phyloP scores from a whole-genome alignment of 2,888 invertebrate genomes.

The Drosophila dives region DNA sequence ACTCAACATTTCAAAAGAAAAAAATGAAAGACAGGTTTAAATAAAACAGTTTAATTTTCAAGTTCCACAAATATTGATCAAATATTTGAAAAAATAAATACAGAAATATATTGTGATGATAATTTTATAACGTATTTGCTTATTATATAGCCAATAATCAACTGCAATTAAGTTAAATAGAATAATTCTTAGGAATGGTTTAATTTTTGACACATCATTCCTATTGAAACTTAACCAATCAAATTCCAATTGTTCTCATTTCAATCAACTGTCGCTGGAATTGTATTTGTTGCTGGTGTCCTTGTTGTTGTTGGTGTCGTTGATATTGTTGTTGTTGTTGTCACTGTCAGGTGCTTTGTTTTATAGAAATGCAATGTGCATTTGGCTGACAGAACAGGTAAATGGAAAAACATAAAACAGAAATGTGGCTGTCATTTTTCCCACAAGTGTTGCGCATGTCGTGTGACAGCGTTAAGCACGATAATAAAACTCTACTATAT shows the following conservation, averaged over 20 bases:
- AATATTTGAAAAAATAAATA: neutral
- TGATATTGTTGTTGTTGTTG: neutral
- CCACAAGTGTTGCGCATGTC: slow-evolving; percentile 34
- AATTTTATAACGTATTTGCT: neutral
- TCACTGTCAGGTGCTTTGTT: slow-evolving; percentile 21
- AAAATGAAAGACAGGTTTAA: too few species aligned
- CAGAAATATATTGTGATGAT: too few species aligned
- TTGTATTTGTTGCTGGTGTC: neutral
- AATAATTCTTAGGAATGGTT: neutral
- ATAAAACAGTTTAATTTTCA: too few species aligned
- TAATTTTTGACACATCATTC: neutral
- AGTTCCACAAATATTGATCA: neutral
- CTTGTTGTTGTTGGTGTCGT: neutral
- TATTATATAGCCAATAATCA: neutral
- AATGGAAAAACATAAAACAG: slow-evolving; percentile 34
- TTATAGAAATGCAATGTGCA: slow-evolving; percentile 44
- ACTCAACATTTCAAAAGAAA: too few species aligned
- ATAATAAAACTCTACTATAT: neutral
- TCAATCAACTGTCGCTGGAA: slow-evolving; percentile 9
- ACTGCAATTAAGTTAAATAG: neutral
- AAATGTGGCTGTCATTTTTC: slow-evolving; percentile 40
- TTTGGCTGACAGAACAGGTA: slow-evolving; percentile 42
- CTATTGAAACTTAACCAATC: slow-evolving; percentile 5
- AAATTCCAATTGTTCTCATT: slow-evolving; percentile 10
- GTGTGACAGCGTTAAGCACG: slow-evolving; percentile 21